Percentiles rank a stretch among this genome's conserved stretches.
phyloP scores from a whole-genome alignment of 2,113 vertebrate species.

The Platysternon megacephalum region DNA sequence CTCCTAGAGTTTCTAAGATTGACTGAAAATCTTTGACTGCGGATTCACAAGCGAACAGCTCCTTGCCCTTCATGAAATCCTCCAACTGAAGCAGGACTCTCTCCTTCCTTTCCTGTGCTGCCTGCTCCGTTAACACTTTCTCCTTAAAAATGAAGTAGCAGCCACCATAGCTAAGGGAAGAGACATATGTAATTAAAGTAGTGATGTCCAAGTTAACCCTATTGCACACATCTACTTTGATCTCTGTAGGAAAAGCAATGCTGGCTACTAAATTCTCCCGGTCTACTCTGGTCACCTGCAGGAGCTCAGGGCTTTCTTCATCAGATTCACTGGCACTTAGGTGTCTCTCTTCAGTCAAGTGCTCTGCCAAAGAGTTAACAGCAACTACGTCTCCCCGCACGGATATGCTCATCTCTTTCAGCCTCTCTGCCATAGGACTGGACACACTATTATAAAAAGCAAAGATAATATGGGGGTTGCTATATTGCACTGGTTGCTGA shows the following conservation, averaged over 20 bases:
- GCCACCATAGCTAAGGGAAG: conserved; percentile 91
- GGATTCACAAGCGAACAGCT: conserved; percentile 91
- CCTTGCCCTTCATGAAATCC: conserved; percentile 92
- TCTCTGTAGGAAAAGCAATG: conserved; percentile 88
- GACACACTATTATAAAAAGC: conserved; percentile 96
- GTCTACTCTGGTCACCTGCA: conserved; percentile 86
- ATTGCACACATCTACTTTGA: conserved; percentile 87
- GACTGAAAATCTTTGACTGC: conserved; percentile 93
- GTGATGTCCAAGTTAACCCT: conserved; percentile 96
- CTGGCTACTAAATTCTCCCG: conserved; percentile 86
- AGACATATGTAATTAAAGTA: conserved; percentile 93
- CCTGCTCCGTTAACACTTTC: conserved; percentile 94
- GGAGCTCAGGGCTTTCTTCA: conserved; percentile 72
- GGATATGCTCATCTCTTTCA: conserved; percentile 90
- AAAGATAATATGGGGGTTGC: conserved; percentile 91
- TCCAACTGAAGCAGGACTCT: conserved; percentile 89
- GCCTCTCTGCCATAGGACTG: conserved; percentile 89
- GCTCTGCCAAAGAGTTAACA: conserved; percentile 80
- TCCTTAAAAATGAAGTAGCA: conserved; percentile 92
- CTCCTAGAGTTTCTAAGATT: conserved; percentile 92
- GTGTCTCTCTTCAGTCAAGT: conserved; percentile 29
- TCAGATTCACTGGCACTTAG: conserved; percentile 72
- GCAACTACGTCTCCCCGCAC: conserved; percentile 93
- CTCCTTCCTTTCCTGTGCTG: conserved; percentile 88
- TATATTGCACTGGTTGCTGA: conserved; percentile 93